These are phyloP conservation scores for Zaprionus camerounensis DNA, from an alignment of 1,140 invertebrate genomes.

Conservation along the genomic window DNA sequence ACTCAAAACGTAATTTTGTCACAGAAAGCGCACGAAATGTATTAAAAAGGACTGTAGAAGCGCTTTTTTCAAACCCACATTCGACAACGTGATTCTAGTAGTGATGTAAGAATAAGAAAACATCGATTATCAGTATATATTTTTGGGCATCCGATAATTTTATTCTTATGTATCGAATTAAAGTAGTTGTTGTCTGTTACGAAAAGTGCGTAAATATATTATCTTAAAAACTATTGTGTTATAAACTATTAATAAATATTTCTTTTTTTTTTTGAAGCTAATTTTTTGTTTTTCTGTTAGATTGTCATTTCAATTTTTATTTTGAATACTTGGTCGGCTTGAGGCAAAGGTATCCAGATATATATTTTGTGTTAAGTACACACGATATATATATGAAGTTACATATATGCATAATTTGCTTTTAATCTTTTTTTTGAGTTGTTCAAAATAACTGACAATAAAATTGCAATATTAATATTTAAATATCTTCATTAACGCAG, in stretches of 20 bases:
- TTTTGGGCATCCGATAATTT: background rate
- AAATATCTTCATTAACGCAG: too few species aligned
- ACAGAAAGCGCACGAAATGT: slow-evolving; percentile 55
- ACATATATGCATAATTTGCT: too few species aligned
- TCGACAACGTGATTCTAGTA: slow-evolving; percentile 69
- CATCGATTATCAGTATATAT: slow-evolving; percentile 20
- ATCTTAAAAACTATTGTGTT: background rate
- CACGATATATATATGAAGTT: too few species aligned
- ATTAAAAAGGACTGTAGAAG: slow-evolving; percentile 36
- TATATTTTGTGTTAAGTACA: background rate
- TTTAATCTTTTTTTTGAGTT: too few species aligned
- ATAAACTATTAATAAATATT: background rate
- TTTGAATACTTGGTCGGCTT: background rate
- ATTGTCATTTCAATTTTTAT: background rate
- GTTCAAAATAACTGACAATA: too few species aligned
- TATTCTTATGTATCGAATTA: slow-evolving; percentile 14
- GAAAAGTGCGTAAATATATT: background rate
- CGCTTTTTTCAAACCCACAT: slow-evolving; percentile 49
- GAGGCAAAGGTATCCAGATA: slow-evolving; percentile 1
- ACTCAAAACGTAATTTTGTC: slow-evolving; percentile 63
- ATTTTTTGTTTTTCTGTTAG: background rate
- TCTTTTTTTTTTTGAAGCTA: background rate
- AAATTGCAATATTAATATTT: too few species aligned
- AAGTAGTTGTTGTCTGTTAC: slow-evolving; percentile 7
- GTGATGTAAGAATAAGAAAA: slow-evolving; percentile 34